These are phyloP conservation scores for Dinomys branickii DNA, from an alignment of 2,113 vertebrate species.

Conservation along the genomic window DNA sequence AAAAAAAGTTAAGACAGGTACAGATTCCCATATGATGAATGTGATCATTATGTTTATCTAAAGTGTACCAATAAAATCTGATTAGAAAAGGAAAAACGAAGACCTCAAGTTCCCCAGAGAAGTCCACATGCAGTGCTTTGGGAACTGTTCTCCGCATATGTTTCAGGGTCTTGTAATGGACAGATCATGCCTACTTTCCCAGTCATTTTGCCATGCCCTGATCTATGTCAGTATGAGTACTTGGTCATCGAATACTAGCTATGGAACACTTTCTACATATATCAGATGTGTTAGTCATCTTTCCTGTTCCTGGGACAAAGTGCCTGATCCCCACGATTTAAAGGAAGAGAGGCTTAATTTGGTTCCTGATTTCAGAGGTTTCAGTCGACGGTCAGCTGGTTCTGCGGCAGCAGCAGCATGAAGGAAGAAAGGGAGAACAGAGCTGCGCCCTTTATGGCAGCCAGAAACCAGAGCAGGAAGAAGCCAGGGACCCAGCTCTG, in stretches of 20 bases:
- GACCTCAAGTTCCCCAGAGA: background rate
- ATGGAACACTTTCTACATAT: background rate
- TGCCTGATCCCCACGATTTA: background rate
- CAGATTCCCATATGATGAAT: background rate
- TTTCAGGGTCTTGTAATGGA: background rate
- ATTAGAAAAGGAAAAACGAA: background rate
- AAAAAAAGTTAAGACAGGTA: background rate
- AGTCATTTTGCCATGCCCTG: background rate
- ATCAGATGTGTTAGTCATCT: background rate
- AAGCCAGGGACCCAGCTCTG: background rate
- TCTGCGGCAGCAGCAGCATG: background rate
- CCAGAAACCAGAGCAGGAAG: background rate
- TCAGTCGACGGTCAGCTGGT: background rate
- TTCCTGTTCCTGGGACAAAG: background rate
- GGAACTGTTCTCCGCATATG: background rate
- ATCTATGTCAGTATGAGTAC: background rate
- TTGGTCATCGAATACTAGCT: background rate
- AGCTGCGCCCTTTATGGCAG: background rate
- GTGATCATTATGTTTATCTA: background rate
- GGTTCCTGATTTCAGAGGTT: background rate
- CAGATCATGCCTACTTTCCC: background rate
- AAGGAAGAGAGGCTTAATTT: background rate
- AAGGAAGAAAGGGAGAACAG: background rate
- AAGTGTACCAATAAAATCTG: background rate
- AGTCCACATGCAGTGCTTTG: background rate